Percentiles rank a stretch among this genome's conserved stretches.
phyloP scores from a whole-genome alignment of 35 echinoderm and acorn worm genomes.

The Diadema setosum region DNA sequence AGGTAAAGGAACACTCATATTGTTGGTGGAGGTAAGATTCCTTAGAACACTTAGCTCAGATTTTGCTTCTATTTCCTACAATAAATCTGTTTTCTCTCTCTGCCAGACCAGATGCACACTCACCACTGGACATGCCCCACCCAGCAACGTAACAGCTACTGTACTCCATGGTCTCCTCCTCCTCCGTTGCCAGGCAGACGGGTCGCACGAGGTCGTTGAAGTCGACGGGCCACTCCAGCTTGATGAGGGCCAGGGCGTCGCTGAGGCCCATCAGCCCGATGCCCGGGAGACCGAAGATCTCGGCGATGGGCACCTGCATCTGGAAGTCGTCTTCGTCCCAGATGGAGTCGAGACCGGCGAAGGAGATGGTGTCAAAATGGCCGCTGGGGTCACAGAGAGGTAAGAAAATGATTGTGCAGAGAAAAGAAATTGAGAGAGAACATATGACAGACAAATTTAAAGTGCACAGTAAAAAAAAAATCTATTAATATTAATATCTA shows the following conservation, averaged over 20 bases:
- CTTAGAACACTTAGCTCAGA: too few relatives aligned
- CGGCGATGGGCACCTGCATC: neutral
- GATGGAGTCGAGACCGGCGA: constrained; percentile 36
- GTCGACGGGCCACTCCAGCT: constrained; percentile 35
- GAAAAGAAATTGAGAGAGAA: too few relatives aligned
- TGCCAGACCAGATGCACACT: too few relatives aligned
- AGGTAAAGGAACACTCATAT: too few relatives aligned
- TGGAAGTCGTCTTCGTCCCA: constrained; percentile 21
- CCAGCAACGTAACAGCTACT: constrained; percentile 55
- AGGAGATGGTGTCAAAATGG: neutral
- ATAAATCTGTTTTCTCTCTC: neutral
- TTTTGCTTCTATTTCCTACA: neutral
- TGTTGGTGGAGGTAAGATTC: too few relatives aligned
- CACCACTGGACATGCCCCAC: constrained; percentile 74
- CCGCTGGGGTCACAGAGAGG: neutral
- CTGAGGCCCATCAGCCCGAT: too few relatives aligned
- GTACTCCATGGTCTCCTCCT: constrained; percentile 5
- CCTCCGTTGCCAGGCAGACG: constrained; percentile 45
- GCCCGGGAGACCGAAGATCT: constrained; percentile 48
- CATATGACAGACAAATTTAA: too few relatives aligned
- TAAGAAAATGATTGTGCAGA: neutral
- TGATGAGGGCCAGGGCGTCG: constrained; percentile 67
- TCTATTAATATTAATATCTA: too few relatives aligned
- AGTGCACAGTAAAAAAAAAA: too few relatives aligned
- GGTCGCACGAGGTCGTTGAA: constrained; percentile 43